Conservation (phyloP, 2,888 invertebrate species). For the Drosophila yooni region DNA sequence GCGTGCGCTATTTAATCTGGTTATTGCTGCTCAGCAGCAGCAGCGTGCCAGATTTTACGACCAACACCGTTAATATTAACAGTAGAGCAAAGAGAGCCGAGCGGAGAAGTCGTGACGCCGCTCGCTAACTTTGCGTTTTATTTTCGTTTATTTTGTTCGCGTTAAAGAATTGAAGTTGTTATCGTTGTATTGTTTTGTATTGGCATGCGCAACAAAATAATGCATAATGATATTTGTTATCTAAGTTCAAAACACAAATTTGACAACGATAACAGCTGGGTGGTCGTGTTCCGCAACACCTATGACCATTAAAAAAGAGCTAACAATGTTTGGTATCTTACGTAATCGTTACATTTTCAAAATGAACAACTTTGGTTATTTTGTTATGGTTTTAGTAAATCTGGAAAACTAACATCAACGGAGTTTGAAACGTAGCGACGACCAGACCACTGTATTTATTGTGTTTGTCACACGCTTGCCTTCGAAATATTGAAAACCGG, state of each 20-base stretch:
- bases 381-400: background rate
- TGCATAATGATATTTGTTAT: conserved; percentile 21
- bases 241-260: conserved; percentile 39
- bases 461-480: background rate
- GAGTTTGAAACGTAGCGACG: background rate
- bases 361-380: background rate
- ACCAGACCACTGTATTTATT: background rate
- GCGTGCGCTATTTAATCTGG: conserved; percentile 42
- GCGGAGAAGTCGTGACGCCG: background rate
- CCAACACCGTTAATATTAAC: background rate
- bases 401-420: background rate
- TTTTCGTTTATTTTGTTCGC: background rate
- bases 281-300: background rate
- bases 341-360: background rate
- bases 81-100: background rate
- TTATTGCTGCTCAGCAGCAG: conserved; percentile 23
- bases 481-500: conserved; percentile 21
- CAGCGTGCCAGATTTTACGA: conserved; percentile 20
- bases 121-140: background rate
- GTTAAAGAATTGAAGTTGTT: conserved; percentile 20
- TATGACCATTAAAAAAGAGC: background rate
- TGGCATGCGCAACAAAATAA: conserved; percentile 7
- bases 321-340: background rate
- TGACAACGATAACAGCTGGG: conserved; percentile 57
- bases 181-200: background rate